Base-by-base conservation (phyloP, 1,140 invertebrate genomes). In the Drosophila pruinosa region DNA sequence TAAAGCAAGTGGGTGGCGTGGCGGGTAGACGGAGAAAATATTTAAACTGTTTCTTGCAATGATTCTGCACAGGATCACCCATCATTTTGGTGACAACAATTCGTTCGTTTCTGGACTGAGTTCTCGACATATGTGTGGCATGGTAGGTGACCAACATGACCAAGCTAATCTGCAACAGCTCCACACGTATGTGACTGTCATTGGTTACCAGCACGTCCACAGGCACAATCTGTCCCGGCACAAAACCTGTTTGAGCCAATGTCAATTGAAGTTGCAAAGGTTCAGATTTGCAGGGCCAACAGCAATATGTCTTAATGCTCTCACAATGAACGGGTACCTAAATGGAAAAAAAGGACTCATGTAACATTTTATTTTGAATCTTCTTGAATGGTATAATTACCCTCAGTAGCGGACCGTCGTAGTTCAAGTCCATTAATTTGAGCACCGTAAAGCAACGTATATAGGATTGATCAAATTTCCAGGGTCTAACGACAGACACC, bases 371-470 rank as follows among this genome's bases (percentile, higher is more conserved):
- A 26, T 2, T 8, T 26, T 1, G 3, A 14, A 10, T 3, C 0
- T 26, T 4, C 10, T 36, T 4, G 7, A 26, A 7, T 0, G 8
- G 2, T 5, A 31, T 12, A 36, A 75, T n/a, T 58, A 89, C 88
- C 57, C 73, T 68, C 5, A 90, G 12, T 4, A 81, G n/a, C 0
- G 85, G 77, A 56, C 68, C 75, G n/a, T 88, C 72, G 14, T 92
- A 91, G 91, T 96, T 96, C 8, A 96, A 93, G 91, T 96, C 95
- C 65, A 95, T 93, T 2, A 94, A 92, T 68, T 94, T 93, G 2
- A 96, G 92, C 4, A 96, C 94, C 7, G 95, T 96, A 77, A 96
- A 96, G 10, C 94, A 93, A 59, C 92, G 93, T 90, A 95, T 95
- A 38, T 93, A 93, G 72, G 94, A 94, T 69, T 95, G 93, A 91